Base-by-base conservation (phyloP, 1,140 invertebrate genomes). In the Druon quercuslanigerum region DNA sequence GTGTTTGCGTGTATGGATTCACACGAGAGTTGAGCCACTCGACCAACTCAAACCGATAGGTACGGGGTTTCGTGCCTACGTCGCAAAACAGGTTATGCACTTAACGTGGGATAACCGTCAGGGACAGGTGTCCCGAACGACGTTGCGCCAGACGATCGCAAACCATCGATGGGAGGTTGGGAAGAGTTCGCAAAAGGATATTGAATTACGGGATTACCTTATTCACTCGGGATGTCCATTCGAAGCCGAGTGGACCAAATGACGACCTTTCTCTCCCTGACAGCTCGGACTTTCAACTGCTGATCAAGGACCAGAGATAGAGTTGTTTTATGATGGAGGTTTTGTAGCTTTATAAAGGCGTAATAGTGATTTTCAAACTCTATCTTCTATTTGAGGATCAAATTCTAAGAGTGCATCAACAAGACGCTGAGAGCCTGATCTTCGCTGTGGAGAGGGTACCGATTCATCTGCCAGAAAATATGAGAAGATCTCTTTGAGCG, bases 81-180 rank as follows among this genome's bases (percentile, higher is more conserved):
- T 82, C 77, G 81, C 79, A 72, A 78, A 82, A 82, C 81, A 78
- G 81, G 81, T 82, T 82, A 80, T 81, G 79, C 79, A 82, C 81
- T 82, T 82, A 82, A 80, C 79, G 76, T 78, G 75, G 79, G 76
- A 82, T 82, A 80, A 82, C 60, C 76, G 76, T 78, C 72, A 74
- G 81, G 73, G 81, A 81, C 81, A 82, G 81, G 81, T 82, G 81
- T 80, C 81, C 73, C 33, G 75, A 80, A 82, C 81, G 75, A 74
- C 51, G 71, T 73, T 77, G 71, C 57, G 70, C 75, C 50, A 73
- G 60, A 51, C 71, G 51, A 56, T 66, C 13, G 5, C 13, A 3
- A 66, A 14, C 57, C 60, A 40, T 46, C 25, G 25, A 66, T 66
- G 25, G 60, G 8, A 66, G 60, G 25, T 66, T 66, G 40, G 60